phyloP scores from a whole-genome alignment of 2,797 vertebrate species.

The Lacerta agilis region DNA sequence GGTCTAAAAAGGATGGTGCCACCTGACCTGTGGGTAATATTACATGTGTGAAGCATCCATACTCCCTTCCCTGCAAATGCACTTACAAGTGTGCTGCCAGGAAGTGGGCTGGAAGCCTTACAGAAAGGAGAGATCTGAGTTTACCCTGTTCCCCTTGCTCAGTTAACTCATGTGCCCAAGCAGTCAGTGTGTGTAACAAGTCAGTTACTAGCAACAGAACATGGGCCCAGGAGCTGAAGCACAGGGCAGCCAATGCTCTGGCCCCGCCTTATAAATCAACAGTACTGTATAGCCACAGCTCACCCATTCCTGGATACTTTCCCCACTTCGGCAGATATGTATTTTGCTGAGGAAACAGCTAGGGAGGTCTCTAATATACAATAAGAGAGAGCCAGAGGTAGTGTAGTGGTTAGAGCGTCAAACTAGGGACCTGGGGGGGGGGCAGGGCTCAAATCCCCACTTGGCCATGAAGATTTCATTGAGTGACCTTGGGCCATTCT shows the following conservation, averaged over 20 bases:
- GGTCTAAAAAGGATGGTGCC: no score
- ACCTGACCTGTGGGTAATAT: no score
- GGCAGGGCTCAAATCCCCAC: background rate
- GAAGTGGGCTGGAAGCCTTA: background rate
- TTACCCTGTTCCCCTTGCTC: background rate
- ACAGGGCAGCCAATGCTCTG: background rate
- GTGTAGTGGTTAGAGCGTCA: no score
- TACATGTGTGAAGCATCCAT: no score
- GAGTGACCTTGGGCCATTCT: background rate
- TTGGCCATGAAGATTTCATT: background rate
- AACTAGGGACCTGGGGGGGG: background rate
- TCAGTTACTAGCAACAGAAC: background rate
- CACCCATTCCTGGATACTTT: background rate
- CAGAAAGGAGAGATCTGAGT: background rate
- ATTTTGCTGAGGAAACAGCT: background rate
- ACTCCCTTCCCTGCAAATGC: no score
- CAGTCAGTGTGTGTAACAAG: fast-evolving
- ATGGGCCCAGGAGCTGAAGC: background rate
- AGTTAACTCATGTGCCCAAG: background rate
- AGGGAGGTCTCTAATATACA: background rate
- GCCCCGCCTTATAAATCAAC: background rate
- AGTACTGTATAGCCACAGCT: no score
- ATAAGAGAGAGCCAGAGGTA: no score
- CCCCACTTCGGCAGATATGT: background rate
- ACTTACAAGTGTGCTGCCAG: background rate